These are phyloP conservation scores for Argyresthia goedartella DNA, from an alignment of 2,888 invertebrate species.

Conservation along the genomic window DNA sequence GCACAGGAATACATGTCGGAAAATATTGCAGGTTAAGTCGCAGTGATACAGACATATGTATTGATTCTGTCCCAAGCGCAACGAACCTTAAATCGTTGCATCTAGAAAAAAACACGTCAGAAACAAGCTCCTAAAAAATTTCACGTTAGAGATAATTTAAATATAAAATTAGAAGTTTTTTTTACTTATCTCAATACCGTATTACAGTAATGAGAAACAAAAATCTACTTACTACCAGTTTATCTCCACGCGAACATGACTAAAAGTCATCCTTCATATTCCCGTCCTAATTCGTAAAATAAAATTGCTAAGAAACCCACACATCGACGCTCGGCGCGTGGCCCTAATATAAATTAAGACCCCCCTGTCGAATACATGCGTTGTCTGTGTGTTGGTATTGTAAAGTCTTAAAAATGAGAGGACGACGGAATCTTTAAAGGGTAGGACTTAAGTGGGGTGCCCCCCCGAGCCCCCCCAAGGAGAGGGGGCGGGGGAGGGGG, in stretches of 20 bases:
- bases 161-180: too few species aligned
- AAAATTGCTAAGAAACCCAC: conserved; percentile 20
- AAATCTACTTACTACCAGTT: neutral
- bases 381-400: conserved; percentile 60
- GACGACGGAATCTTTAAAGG: conserved; percentile 69
- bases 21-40: too few species aligned
- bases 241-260: conserved; percentile 4
- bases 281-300: conserved; percentile 23
- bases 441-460: conserved; percentile 60
- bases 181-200: too few species aligned
- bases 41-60: too few species aligned
- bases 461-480: conserved; percentile 27
- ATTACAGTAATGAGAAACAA: too few species aligned
- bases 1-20: too few species aligned
- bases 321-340: conserved; percentile 19
- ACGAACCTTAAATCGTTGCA: too few species aligned
- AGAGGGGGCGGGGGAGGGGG: conserved; percentile 45
- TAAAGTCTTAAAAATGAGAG: conserved; percentile 71
- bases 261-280: conserved; percentile 7
- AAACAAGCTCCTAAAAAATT: too few species aligned
- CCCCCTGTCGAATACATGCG: conserved; percentile 34
- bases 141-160: too few species aligned
- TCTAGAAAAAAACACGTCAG: too few species aligned
- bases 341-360: conserved; percentile 50
- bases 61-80: too few species aligned